Conservation (phyloP, 2,888 invertebrate species). For the Tetrapedia diversipes region DNA sequence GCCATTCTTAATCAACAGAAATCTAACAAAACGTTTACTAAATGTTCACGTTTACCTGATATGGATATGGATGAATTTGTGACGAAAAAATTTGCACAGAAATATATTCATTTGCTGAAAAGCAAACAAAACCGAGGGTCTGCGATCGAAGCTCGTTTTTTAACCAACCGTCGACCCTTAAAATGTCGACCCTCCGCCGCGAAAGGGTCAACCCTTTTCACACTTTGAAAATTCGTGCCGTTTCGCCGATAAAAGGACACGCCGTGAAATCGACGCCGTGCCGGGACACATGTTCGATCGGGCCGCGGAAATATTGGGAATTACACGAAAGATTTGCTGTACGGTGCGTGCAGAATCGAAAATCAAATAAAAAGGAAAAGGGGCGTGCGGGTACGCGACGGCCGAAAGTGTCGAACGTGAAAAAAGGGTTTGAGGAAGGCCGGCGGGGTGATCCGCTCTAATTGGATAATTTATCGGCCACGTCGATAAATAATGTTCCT, state of each 20-base stretch:
- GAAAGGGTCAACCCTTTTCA: constrained; percentile 67
- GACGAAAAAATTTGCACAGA: not conserved
- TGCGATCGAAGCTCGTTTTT: not conserved
- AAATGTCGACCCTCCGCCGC: constrained; percentile 18
- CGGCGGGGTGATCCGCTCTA: constrained; percentile 70
- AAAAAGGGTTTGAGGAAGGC: constrained; percentile 70
- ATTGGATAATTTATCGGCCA: constrained; percentile 80
- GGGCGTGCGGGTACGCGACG: constrained; percentile 67
- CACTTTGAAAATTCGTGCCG: constrained; percentile 70
- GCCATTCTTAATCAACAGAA: no score
- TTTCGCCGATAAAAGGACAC: constrained; percentile 67
- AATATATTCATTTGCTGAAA: not conserved
- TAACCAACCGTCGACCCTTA: constrained; percentile 1
- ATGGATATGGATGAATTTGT: no score
- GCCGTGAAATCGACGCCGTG: constrained; percentile 78
- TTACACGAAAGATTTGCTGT: constrained; percentile 81
- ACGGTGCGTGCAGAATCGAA: constrained; percentile 79
- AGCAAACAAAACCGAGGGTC: not conserved
- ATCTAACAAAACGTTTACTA: no score
- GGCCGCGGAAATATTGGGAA: constrained; percentile 77
- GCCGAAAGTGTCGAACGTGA: constrained; percentile 45
- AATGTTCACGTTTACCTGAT: no score
- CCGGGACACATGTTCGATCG: constrained; percentile 73
- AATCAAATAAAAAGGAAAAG: constrained; percentile 81
- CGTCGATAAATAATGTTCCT: constrained; percentile 52